Conservation (phyloP, 2,888 invertebrate species). For the Onthophagus sagittarius region DNA sequence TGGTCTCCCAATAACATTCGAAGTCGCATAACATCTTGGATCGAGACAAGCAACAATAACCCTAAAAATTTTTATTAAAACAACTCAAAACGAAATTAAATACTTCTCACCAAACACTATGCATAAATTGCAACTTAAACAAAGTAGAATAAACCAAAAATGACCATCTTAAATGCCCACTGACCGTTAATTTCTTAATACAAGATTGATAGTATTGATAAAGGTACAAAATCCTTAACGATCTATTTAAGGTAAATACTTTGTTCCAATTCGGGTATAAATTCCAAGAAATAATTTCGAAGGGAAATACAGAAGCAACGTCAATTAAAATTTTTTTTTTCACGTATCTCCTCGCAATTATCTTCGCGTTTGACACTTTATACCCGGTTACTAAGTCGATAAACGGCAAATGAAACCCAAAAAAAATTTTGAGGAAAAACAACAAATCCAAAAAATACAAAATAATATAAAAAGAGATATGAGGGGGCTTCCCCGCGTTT, state of each 20-base stretch:
- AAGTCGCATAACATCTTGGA: conserved; percentile 9
- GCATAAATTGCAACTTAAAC: conserved; percentile 18
- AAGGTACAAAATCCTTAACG: conserved; percentile 15
- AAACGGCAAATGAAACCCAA: conserved; percentile 18
- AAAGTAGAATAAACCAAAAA: conserved; percentile 17
- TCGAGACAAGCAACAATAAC: conserved; percentile 16
- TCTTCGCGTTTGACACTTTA: conserved; percentile 7
- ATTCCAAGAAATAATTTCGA: conserved; percentile 5
- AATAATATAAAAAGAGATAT: background rate
- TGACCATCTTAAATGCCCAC: conserved; percentile 17
- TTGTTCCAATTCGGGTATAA: background rate
- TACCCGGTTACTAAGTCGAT: conserved; percentile 15
- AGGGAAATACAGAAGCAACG: conserved; percentile 16
- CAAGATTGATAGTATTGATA: conserved; percentile 17
- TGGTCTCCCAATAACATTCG: conserved; percentile 14
- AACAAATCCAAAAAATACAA: conserved; percentile 15
- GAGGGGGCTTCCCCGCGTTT: background rate
- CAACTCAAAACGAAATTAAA: background rate
- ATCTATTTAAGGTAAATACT: conserved; percentile 17
- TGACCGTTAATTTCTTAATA: conserved; percentile 17
- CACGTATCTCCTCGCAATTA: conserved; percentile 15
- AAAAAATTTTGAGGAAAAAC: conserved; percentile 16
- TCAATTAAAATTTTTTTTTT: conserved; percentile 16
- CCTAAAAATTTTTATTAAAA: conserved; percentile 2
- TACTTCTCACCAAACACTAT: conserved; percentile 16